Base-by-base conservation (phyloP, 2,797 vertebrate genomes). In the Microctenopoma steveboyesi region DNA sequence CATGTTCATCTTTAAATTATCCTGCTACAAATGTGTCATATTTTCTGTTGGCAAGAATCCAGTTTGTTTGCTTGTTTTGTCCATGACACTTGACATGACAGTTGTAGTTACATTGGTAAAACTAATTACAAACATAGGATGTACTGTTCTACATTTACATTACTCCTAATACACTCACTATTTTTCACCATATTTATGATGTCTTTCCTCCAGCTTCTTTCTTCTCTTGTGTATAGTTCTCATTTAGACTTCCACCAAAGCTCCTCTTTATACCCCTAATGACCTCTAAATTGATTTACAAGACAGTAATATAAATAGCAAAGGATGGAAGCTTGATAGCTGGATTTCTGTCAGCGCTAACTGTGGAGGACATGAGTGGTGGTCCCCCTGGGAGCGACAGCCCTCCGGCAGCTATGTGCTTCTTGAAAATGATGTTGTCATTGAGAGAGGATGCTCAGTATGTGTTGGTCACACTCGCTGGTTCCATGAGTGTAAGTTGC, bases 221-320 rank as follows among this genome's bases (percentile, higher is more conserved):
- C 51, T 22, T 11, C 7, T 35, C 33, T 35, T 7, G 33, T 35
- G 33, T 35, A 35, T 40, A 40, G 39, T 40, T 13, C 39, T 4
- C 39, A 40, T 40, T 76, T 16, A 45, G 40, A 53, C 49, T n/a
- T 52, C 30, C 49, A 57, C 59, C 12, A 72, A 68, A 85, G 65
- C 63, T 75, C 66, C 78, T 76, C 61, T 80, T 60, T 52, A 79
- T 59, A 61, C 69, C 75, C 56, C 71, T 81, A 86, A 85, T 70
- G 81, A 73, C 79, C 72, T 84, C 76, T 50, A 81, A 84, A 90
- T 86, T 78, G 82, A 89, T 91, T 85, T 86, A 83, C 64, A 81
- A 45, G 62, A 64, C 54, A 33, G 48, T 73, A 42, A 76, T 66
- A 73, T 73, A 54, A 73, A 69, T 37, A 13, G 63, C 58, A 69